Conservation (phyloP, 2,797 vertebrate genomes). For the Macropus fuliginosus region DNA sequence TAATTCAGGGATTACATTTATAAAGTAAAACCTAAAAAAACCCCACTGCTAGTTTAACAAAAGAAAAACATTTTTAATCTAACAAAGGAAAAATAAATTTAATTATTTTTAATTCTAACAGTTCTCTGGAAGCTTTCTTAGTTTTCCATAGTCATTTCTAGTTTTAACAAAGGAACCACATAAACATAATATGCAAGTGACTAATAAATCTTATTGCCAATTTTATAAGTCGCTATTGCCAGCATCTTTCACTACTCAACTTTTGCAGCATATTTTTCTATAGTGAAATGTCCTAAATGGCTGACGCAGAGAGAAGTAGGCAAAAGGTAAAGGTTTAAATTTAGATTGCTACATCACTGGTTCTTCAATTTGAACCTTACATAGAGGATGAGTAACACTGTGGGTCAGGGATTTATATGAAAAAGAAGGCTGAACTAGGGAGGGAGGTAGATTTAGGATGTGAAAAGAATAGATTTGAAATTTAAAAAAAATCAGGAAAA, state of each 20-base stretch:
- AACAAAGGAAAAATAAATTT: conserved; percentile 46
- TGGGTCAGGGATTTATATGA: accelerated
- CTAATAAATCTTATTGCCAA: conserved; percentile 61
- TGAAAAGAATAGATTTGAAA: conserved; percentile 11
- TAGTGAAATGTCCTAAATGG: conserved; percentile 66
- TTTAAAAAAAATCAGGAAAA: conserved; percentile 12
- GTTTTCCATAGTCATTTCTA: conserved; percentile 54
- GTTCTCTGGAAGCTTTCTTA: conserved; percentile 48
- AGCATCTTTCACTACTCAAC: conserved; percentile 67
- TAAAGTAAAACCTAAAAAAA: conserved; percentile 42
- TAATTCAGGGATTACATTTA: not conserved
- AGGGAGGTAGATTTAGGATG: not conserved
- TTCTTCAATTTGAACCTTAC: conserved; percentile 50
- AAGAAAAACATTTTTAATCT: conserved; percentile 53
- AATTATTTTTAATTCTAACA: conserved; percentile 59
- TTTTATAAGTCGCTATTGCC: conserved; percentile 55
- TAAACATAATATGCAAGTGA: conserved; percentile 63
- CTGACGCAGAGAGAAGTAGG: conserved; percentile 65
- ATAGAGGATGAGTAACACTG: not conserved
- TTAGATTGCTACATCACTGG: conserved; percentile 49
- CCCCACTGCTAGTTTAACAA: conserved; percentile 11
- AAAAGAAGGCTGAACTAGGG: not conserved
- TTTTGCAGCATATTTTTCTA: conserved; percentile 56
- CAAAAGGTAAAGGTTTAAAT: conserved; percentile 76
- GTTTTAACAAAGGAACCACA: conserved; percentile 63